A percentile compares a stretch with the other conserved stretches of the same genome.
These are phyloP conservation scores for Parthenolecanium corni DNA, from an alignment of 2,888 invertebrate genomes.

Conservation along the genomic window DNA sequence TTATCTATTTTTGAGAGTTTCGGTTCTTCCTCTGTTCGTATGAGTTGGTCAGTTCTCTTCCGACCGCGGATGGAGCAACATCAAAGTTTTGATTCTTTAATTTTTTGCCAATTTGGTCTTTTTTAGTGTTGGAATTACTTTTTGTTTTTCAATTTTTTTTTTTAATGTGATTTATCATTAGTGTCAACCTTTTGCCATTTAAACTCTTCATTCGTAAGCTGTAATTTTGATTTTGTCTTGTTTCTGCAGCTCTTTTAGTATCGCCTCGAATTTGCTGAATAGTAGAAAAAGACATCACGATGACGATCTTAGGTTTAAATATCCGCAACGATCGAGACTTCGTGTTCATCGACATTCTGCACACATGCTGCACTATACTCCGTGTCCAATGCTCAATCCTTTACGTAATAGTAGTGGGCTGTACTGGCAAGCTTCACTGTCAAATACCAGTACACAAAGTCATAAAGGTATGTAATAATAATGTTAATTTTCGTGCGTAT, in stretches of 20 bases:
- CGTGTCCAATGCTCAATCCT: constrained; percentile 88
- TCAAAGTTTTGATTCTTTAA: too few species aligned
- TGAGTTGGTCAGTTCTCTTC: too few species aligned
- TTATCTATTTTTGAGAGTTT: too few species aligned
- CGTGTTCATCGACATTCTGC: constrained; percentile 41
- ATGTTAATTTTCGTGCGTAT: too few species aligned
- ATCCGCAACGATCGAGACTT: constrained; percentile 41
- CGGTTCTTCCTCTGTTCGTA: too few species aligned
- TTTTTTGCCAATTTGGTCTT: too few species aligned
- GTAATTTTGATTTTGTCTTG: not conserved
- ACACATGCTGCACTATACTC: constrained; percentile 62
- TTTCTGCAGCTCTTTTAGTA: not conserved
- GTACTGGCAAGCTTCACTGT: constrained; percentile 46
- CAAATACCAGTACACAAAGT: constrained; percentile 37
- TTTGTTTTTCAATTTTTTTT: too few species aligned
- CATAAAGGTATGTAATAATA: constrained; percentile 32
- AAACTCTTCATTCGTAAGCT: too few species aligned
- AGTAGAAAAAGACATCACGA: constrained; percentile 3
- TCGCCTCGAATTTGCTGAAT: not conserved
- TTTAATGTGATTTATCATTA: too few species aligned
- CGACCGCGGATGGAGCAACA: too few species aligned
- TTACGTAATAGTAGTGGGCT: constrained; percentile 78
- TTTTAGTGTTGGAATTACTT: too few species aligned
- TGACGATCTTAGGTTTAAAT: not conserved
- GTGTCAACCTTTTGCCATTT: too few species aligned